A percentile compares a stretch with the other conserved stretches of the same genome.
Evolutionary conservation across 2,113 vertebrate species (phyloP).

Genomic region (Phalacrocorax aristotelis): DNA sequence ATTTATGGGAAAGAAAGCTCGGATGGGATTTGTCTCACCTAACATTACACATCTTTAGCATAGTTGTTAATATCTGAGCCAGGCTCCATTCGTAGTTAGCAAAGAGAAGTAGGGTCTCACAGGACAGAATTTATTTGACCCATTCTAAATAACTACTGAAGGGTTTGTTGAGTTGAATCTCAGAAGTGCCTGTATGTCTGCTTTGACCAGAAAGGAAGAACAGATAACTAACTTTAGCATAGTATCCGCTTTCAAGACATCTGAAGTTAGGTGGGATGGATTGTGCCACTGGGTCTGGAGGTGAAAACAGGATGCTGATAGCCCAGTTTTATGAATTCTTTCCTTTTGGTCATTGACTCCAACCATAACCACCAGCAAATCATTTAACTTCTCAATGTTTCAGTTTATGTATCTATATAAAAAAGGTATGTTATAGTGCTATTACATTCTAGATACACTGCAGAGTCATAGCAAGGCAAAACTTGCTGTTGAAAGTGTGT

Average conservation of each 20-base stretch:
- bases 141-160: neutral
- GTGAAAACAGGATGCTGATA: neutral
- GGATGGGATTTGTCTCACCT: constrained; percentile 24
- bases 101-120: neutral
- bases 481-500: constrained; percentile 21
- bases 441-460: neutral
- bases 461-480: constrained; percentile 26
- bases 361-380: constrained; percentile 45
- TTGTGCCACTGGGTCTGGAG: neutral
- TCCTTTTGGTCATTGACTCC: neutral
- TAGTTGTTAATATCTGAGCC: neutral
- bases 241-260: neutral
- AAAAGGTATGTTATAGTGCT: neutral
- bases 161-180: neutral
- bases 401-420: constrained; percentile 39
- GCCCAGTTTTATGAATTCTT: neutral
- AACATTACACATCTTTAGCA: neutral
- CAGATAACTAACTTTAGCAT: neutral
- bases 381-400: constrained; percentile 34
- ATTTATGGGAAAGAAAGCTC: neutral
- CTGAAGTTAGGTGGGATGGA: neutral
- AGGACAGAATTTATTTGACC: neutral
- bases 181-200: neutral
- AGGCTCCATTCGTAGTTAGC: neutral
- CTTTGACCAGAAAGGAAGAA: neutral